Evolutionary conservation across 2,888 invertebrate genomes (phyloP), one percentile per base, ranked within the genome.

Genomic region (Melanchra persicariae): DNA sequence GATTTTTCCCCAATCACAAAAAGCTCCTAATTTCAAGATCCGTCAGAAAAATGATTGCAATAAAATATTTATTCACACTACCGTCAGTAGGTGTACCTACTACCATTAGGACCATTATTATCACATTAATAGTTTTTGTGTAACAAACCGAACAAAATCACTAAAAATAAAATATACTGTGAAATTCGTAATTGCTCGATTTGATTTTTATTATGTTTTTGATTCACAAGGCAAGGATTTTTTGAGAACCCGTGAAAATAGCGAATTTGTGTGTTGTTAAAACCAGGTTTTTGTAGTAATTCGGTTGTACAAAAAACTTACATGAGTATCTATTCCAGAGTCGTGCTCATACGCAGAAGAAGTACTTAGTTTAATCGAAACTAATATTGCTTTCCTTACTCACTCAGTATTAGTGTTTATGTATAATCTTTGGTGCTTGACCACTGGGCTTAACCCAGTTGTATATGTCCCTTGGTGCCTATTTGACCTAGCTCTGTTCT

Each of bases 141-240:
- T 40, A 59, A 15, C 49, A 73, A 74, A 74, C 52, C 70, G 70
- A 61, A 61, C 30, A 69, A 59, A 83, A 82, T 73, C 69, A 57
- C 37, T 72, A 51, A 57, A 74, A 74, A 71, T 61, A 76, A 76
- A 85, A 71, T 66, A 74, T 70, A 76, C 51, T 69, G 78, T 83
- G 83, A 81, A 84, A 84, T 84, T 76, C 54, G 58, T 77, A 84
- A 84, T 82, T 81, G 83, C 1, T n/a, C 26, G 68, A 10, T 73
- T 64, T 68, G 70, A 72, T 76, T 80, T 80, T 70, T 80, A 80
- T 67, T 61, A 60, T 54, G 45, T 54, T 59, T 59, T 26, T 40
- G 17, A 49, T 79, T 49, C 17, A 37, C 49, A 15, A 2, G n/a
- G 10, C 43, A 47, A 49, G 12, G 43, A 52, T 40, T 79, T 64